Conservation (phyloP, 2,888 invertebrate species). For the Agonum fuliginosum region DNA sequence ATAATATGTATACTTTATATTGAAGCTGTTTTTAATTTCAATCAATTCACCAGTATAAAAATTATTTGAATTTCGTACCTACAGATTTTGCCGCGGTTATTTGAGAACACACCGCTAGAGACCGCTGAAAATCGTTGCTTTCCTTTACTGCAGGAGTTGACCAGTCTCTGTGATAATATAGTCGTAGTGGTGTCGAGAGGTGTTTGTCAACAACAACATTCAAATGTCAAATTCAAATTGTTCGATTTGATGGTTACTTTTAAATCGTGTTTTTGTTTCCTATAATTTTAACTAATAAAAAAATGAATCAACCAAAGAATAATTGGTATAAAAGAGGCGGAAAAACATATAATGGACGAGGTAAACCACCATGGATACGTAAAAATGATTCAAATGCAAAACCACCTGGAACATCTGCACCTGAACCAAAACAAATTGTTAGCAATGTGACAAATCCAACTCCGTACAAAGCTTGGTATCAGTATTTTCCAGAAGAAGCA, state of each 20-base stretch:
- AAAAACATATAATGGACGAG: conserved; percentile 18
- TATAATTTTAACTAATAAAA: conserved; percentile 3
- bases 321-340: conserved; percentile 46
- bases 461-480: conserved; percentile 61
- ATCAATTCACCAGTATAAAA: no score
- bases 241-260: not conserved
- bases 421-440: not conserved
- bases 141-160: no score
- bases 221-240: conserved; percentile 15
- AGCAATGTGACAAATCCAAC: conserved; percentile 17
- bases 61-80: no score
- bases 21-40: no score
- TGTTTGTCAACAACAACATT: not conserved
- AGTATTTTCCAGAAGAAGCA: conserved; percentile 84
- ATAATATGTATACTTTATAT: no score
- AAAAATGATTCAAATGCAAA: conserved; percentile 33
- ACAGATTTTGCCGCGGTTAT: no score
- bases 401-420: conserved; percentile 12
- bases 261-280: not conserved
- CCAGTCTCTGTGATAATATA: no score
- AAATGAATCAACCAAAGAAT: conserved; percentile 30
- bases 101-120: no score
- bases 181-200: no score
- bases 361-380: conserved; percentile 29
- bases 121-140: no score